Evolutionary conservation across 2,888 invertebrate genomes (phyloP).

Genomic region (Thalpophila matura): DNA sequence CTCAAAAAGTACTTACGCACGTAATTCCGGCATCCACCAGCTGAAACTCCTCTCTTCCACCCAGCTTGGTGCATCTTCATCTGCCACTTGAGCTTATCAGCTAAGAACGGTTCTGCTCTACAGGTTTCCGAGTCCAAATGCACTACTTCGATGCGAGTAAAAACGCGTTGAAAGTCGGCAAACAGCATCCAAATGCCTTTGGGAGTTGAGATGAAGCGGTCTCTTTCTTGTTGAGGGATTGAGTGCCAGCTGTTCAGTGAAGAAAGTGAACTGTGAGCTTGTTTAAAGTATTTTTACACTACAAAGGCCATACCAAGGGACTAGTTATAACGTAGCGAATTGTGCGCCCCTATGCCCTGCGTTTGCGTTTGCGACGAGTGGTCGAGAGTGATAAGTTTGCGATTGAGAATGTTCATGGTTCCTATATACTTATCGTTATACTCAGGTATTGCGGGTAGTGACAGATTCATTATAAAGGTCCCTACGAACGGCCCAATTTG

Average conservation of each 20-base stretch:
- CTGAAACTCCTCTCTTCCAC: constrained; percentile 96
- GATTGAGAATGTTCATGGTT: too few species aligned
- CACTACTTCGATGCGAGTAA: constrained; percentile 95
- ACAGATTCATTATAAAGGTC: too few species aligned
- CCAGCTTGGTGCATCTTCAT: constrained; percentile 96
- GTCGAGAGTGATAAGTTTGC: too few species aligned
- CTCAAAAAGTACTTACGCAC: constrained; percentile 89
- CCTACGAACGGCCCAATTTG: too few species aligned
- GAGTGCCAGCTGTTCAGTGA: constrained; percentile 94
- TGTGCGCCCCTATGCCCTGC: too few species aligned
- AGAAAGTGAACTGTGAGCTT: constrained; percentile 14
- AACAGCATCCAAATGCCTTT: constrained; percentile 96
- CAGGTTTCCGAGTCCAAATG: constrained; percentile 97
- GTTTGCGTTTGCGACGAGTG: too few species aligned
- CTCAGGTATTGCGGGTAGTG: too few species aligned
- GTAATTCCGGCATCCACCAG: constrained; percentile 97
- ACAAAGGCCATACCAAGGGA: too few species aligned
- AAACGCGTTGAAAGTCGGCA: constrained; percentile 95
- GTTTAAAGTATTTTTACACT: neutral
- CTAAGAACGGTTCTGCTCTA: constrained; percentile 95
- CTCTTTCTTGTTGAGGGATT: constrained; percentile 93
- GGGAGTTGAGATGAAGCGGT: constrained; percentile 92
- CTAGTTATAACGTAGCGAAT: too few species aligned
- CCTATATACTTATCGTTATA: too few species aligned
- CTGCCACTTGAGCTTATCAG: constrained; percentile 95